phyloP scores from a whole-genome alignment of 2,113 vertebrate genomes.

The Sturnus vulgaris region DNA sequence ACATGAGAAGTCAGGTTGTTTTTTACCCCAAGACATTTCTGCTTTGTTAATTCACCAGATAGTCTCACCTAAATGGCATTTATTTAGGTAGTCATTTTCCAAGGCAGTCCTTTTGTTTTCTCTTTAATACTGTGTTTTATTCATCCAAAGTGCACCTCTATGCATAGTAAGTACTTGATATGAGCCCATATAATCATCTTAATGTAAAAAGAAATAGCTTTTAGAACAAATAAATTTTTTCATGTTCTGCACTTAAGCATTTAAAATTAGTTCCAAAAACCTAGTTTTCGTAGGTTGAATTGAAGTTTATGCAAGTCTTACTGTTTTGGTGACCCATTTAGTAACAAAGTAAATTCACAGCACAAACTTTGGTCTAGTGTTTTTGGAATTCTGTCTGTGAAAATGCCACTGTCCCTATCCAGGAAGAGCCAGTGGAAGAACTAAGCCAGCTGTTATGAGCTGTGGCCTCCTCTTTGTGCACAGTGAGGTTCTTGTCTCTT shows the following conservation, averaged over 20 bases:
- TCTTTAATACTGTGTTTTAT: not conserved
- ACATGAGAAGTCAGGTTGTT: not conserved
- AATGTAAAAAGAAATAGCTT: not conserved
- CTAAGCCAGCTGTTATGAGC: not conserved
- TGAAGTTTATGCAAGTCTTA: not conserved
- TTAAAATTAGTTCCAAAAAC: not conserved
- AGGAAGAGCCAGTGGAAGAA: not conserved
- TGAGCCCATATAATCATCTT: not conserved
- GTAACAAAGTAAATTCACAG: not conserved
- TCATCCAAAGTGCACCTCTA: not conserved
- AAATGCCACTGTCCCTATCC: not conserved
- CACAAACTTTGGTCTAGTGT: not conserved
- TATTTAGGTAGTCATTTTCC: not conserved
- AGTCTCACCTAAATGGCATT: not conserved
- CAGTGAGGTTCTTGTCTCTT: not conserved
- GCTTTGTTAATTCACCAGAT: not conserved
- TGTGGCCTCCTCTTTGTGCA: not conserved
- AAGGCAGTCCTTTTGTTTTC: not conserved
- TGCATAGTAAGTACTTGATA: not conserved
- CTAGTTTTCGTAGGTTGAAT: not conserved
- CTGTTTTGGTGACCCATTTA: not conserved
- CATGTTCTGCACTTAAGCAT: not conserved
- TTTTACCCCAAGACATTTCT: not conserved
- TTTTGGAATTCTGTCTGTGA: not conserved
- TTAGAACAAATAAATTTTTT: not conserved